phyloP scores from a whole-genome alignment of 1,140 invertebrate species.

The Mya arenaria region DNA sequence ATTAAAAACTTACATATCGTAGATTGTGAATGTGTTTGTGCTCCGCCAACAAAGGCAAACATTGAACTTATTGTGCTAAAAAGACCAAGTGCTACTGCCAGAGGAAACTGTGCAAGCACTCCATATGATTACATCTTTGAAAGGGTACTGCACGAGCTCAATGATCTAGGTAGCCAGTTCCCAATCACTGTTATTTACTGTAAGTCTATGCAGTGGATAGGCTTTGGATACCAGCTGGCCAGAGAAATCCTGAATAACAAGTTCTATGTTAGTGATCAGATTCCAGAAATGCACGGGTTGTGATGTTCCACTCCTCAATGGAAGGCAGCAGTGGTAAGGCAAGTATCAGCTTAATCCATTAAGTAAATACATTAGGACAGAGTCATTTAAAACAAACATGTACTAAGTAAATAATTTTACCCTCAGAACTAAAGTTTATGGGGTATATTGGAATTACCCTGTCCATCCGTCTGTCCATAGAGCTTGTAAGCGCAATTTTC shows the following conservation, averaged over 20 bases:
- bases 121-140: constrained; percentile 41
- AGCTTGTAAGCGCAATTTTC: too few relatives aligned
- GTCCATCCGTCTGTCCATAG: too few relatives aligned
- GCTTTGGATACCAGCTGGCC: constrained; percentile 25
- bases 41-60: constrained; percentile 12
- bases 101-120: constrained; percentile 16
- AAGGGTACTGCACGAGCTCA: constrained; percentile 10
- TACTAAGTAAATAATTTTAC: too few relatives aligned
- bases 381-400: too few relatives aligned
- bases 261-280: constrained; percentile 7
- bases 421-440: too few relatives aligned
- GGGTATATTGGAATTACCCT: too few relatives aligned
- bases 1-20: background rate
- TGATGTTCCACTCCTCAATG: constrained; percentile 42
- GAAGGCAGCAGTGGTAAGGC: constrained; percentile 5
- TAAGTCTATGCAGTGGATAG: constrained; percentile 41
- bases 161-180: background rate
- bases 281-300: constrained; percentile 11
- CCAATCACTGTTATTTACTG: constrained; percentile 10
- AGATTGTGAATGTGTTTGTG: background rate
- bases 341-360: too few relatives aligned
- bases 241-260: constrained; percentile 12
- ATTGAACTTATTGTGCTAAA: constrained; percentile 2
- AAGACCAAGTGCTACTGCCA: constrained; percentile 21
- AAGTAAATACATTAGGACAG: too few relatives aligned